Evolutionary conservation across 2,888 invertebrate species (phyloP).

Genomic region (Leptopilina drosophilae): DNA sequence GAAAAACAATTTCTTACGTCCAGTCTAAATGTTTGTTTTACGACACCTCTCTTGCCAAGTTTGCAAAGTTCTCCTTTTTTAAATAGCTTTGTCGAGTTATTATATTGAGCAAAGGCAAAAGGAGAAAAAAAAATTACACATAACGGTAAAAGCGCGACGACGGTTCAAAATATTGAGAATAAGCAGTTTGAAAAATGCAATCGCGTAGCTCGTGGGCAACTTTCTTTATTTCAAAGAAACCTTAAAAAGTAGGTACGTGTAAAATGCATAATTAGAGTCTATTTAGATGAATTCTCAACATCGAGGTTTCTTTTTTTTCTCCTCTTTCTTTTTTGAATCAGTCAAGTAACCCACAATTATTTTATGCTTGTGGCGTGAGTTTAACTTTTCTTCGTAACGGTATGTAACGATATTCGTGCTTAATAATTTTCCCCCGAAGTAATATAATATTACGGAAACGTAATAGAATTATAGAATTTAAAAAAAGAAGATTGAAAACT

Average conservation of each 20-base stretch:
- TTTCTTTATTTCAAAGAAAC: constrained; percentile 50
- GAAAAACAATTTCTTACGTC: constrained; percentile 26
- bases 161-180: constrained; percentile 23
- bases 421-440: constrained; percentile 57
- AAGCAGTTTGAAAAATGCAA: constrained; percentile 22
- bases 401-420: constrained; percentile 58
- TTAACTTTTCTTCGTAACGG: constrained; percentile 60
- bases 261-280: constrained; percentile 66
- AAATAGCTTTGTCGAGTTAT: not conserved
- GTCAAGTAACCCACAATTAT: constrained; percentile 66
- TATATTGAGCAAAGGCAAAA: not conserved
- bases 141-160: constrained; percentile 31
- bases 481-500: constrained; percentile 35
- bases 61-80: not conserved
- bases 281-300: constrained; percentile 57
- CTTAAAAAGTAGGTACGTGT: constrained; percentile 55
- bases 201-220: constrained; percentile 24
- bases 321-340: constrained; percentile 55
- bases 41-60: constrained; percentile 4
- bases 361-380: constrained; percentile 58
- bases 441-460: constrained; percentile 49
- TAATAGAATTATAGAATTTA: constrained; percentile 32
- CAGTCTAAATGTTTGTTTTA: constrained; percentile 24
- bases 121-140: constrained; percentile 14
- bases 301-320: constrained; percentile 53